These are phyloP conservation scores for Torymus auratus DNA, from an alignment of 2,888 invertebrate species.

Conservation along the genomic window DNA sequence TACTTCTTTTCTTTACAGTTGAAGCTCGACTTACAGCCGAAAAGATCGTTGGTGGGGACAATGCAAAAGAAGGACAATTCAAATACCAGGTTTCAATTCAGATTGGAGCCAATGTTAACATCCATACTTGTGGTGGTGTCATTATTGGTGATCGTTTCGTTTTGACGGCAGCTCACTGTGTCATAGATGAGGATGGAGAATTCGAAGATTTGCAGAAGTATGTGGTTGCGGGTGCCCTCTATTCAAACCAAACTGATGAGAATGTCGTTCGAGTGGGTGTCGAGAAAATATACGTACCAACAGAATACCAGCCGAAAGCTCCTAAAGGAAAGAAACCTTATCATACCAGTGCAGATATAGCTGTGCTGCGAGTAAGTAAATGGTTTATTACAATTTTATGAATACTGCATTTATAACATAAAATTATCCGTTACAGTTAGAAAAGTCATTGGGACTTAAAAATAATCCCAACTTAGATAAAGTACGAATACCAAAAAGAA, in stretches of 20 bases:
- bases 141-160: conserved; percentile 6
- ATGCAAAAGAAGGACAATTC: not conserved
- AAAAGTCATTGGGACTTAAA: not conserved
- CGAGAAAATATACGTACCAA: not conserved
- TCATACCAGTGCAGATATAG: not conserved
- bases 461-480: not conserved
- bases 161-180: conserved; percentile 3
- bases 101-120: no score
- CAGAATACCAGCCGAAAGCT: not conserved
- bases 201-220: not conserved
- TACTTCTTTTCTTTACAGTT: no score
- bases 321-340: not conserved
- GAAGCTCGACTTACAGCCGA: not conserved
- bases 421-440: not conserved
- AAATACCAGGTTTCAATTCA: no score
- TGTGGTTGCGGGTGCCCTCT: not conserved
- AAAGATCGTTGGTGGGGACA: not conserved
- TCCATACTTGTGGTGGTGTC: conserved; percentile 4
- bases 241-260: not conserved
- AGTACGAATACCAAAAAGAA: not conserved
- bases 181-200: not conserved
- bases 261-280: not conserved
- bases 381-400: not conserved
- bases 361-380: not conserved
- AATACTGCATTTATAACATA: not conserved